These are phyloP conservation scores for Alexandromys fortis DNA, from an alignment of 2,113 vertebrate species.

Conservation along the genomic window DNA sequence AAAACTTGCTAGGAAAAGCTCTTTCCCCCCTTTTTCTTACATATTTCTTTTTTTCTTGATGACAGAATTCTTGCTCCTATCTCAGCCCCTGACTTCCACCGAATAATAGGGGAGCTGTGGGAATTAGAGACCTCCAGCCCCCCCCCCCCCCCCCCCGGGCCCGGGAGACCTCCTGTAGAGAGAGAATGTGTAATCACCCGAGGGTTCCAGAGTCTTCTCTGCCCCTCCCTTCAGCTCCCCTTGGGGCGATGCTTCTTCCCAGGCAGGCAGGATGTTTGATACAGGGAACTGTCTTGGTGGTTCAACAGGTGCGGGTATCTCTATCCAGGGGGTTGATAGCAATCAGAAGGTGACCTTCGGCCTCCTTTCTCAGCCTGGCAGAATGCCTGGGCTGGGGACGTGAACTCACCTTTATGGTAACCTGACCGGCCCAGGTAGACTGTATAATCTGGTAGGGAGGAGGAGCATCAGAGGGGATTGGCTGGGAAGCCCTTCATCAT, in stretches of 20 bases:
- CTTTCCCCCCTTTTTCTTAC: background rate
- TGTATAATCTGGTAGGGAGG: background rate
- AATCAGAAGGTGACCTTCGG: accelerated
- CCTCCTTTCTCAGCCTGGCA: background rate
- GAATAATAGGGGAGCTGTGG: slow-evolving; percentile 37
- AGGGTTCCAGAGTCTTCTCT: accelerated
- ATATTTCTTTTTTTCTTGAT: slow-evolving; percentile 20
- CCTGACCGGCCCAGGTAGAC: background rate
- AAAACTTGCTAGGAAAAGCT: slow-evolving; percentile 49
- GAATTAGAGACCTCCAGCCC: background rate
- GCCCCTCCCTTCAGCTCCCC: background rate
- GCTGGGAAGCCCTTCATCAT: background rate
- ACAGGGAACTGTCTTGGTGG: background rate
- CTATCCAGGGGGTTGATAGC: background rate
- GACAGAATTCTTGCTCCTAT: slow-evolving; percentile 38
- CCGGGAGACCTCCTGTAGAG: background rate
- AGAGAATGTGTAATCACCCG: background rate
- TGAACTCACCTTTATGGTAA: background rate
- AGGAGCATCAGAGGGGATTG: slow-evolving; percentile 6
- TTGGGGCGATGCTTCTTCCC: background rate
- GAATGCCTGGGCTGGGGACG: background rate
- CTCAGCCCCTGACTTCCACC: slow-evolving; percentile 58
- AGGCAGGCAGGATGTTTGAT: background rate
- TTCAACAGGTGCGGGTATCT: accelerated
- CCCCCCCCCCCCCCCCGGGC: too few species aligned